These are phyloP conservation scores for Hypotaenidia okinawae DNA, from an alignment of 2,797 vertebrate genomes.

Conservation along the genomic window DNA sequence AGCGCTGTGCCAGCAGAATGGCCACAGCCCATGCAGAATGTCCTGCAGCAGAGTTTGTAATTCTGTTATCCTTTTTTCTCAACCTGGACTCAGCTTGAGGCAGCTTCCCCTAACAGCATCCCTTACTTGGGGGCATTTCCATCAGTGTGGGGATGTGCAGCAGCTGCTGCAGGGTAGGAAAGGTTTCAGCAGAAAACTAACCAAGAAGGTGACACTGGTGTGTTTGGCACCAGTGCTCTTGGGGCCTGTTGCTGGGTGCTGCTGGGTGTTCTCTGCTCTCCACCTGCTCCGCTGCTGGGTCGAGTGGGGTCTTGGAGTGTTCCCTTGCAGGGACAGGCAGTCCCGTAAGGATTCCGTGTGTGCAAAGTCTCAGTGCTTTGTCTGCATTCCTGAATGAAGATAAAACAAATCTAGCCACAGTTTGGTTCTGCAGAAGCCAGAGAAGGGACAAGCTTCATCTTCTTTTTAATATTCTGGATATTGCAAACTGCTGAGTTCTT, in stretches of 20 bases:
- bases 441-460: neutral
- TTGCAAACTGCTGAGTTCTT: neutral
- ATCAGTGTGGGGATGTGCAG: neutral
- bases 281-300: rapidly evolving
- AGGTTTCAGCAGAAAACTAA: neutral
- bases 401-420: neutral
- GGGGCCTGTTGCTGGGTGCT: rapidly evolving
- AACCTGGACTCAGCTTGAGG: neutral
- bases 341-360: rapidly evolving
- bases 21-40: neutral
- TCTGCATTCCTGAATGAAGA: neutral
- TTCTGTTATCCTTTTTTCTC: neutral
- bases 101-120: neutral
- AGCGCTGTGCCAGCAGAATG: rapidly evolving
- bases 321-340: neutral
- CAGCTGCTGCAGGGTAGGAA: neutral
- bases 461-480: neutral
- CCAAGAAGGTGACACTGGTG: neutral
- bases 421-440: neutral
- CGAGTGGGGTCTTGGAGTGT: rapidly evolving
- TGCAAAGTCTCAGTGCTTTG: neutral
- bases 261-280: neutral
- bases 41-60: too few relatives aligned
- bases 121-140: neutral
- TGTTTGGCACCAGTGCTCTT: neutral